A percentile compares a stretch with the other conserved stretches of the same genome.
phyloP scores from a whole-genome alignment of 1,140 invertebrate species.

The Tyrophagus putrescentiae region DNA sequence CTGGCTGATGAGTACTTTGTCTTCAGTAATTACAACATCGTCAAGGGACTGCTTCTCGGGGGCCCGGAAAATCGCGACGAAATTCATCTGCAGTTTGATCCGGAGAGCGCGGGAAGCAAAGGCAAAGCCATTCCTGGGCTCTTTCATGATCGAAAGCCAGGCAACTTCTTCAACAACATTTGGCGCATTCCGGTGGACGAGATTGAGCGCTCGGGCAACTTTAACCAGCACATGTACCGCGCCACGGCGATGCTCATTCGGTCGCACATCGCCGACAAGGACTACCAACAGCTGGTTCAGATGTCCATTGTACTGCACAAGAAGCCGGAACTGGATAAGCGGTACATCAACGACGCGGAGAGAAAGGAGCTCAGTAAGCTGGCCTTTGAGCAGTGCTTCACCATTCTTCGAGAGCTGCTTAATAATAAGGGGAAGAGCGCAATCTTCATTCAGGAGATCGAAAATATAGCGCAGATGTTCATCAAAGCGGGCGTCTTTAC shows the following conservation, averaged over 20 bases:
- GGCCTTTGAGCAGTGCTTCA: conserved; percentile 15
- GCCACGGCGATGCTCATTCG: conserved; percentile 63
- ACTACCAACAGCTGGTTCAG: conserved; percentile 62
- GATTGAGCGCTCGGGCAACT: conserved; percentile 76
- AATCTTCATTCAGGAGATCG: not conserved
- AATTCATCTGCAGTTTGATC: not conserved
- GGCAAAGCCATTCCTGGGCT: conserved; percentile 47
- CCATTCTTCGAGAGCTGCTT: not conserved
- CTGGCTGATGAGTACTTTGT: conserved; percentile 66
- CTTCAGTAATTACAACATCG: conserved; percentile 37
- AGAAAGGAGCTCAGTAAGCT: conserved; percentile 21
- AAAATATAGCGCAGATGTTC: not conserved
- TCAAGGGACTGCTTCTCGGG: conserved; percentile 10
- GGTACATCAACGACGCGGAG: conserved; percentile 28
- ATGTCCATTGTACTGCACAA: conserved; percentile 58
- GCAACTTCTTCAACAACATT: conserved; percentile 81
- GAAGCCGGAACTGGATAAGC: conserved; percentile 60
- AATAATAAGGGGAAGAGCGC: not conserved
- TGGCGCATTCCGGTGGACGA: conserved; percentile 79
- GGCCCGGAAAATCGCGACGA: conserved; percentile 43
- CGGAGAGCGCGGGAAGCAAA: not conserved
- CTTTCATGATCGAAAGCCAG: conserved; percentile 63
- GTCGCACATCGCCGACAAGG: conserved; percentile 56
- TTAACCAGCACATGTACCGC: conserved; percentile 74
- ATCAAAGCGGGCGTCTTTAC: not conserved